Evolutionary conservation across 2,113 vertebrate species (phyloP).

Genomic region (Lasiurus cinereus): DNA sequence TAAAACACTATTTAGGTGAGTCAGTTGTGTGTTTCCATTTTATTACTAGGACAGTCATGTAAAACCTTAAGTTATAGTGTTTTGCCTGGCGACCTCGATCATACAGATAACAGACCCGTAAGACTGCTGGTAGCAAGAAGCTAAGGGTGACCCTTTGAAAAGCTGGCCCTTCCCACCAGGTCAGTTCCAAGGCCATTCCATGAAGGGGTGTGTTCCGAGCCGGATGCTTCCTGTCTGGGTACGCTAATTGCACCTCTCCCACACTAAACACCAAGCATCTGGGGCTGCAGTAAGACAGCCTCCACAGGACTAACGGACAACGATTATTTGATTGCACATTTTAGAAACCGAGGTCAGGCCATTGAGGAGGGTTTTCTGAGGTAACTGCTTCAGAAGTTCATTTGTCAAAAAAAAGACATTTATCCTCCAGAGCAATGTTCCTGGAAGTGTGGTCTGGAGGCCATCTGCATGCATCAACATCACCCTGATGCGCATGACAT

Average conservation of each 20-base stretch:
- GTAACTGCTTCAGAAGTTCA: not conserved
- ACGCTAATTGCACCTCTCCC: conserved; percentile 25
- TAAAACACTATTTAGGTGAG: not conserved
- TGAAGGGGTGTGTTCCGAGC: conserved; percentile 9
- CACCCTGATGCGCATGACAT: not conserved
- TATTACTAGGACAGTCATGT: not conserved
- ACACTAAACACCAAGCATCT: not conserved
- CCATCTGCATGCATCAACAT: not conserved
- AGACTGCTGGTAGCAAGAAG: conserved; percentile 51
- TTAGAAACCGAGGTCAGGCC: not conserved
- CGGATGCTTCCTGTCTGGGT: conserved; percentile 49
- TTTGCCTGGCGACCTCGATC: conserved; percentile 1
- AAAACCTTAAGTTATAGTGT: conserved; percentile 3
- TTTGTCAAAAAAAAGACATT: not conserved
- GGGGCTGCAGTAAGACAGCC: not conserved
- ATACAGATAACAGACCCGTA: not conserved
- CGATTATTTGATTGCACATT: not conserved
- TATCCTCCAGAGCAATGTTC: not conserved
- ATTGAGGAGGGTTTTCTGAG: not conserved
- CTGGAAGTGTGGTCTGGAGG: not conserved
- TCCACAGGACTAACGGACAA: not conserved
- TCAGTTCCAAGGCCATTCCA: not conserved
- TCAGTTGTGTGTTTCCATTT: not conserved
- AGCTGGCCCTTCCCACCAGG: not conserved
- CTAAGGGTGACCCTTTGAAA: conserved; percentile 22